phyloP scores from a whole-genome alignment of 2,797 vertebrate genomes.

The Amphiprion clarkii region DNA sequence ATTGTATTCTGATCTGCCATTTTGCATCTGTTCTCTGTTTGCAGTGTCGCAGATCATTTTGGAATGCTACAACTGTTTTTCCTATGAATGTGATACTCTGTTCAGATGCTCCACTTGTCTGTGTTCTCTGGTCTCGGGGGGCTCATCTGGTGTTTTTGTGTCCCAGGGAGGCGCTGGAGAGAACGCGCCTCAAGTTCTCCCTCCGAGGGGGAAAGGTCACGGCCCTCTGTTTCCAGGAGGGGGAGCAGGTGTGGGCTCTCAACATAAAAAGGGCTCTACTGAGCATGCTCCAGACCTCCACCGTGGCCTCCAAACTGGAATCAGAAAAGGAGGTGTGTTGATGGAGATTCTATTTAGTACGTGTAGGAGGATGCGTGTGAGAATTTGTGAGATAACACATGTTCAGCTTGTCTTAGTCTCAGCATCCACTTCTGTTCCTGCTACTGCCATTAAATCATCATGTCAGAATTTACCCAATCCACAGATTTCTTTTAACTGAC shows the following conservation, averaged over 20 bases:
- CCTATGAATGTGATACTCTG: constrained; percentile 66
- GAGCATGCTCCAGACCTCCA: constrained; percentile 90
- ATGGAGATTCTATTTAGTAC: constrained; percentile 10
- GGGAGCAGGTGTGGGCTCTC: constrained; percentile 89
- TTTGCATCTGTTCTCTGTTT: constrained; percentile 5
- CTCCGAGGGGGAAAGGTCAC: constrained; percentile 87
- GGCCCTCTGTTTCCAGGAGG: constrained; percentile 86
- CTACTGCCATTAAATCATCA: constrained; percentile 6
- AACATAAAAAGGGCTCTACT: constrained; percentile 91
- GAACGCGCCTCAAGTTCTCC: constrained; percentile 87
- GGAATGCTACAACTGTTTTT: constrained; percentile 64
- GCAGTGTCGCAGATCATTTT: constrained; percentile 15
- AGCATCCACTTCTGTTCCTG: neutral
- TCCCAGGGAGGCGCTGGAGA: constrained; percentile 88
- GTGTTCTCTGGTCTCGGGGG: constrained; percentile 58
- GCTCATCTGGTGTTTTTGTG: constrained; percentile 87
- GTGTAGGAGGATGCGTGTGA: neutral
- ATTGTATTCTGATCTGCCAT: neutral
- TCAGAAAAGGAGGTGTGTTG: constrained; percentile 85
- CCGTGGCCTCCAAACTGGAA: constrained; percentile 54
- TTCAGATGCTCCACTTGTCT: constrained; percentile 65
- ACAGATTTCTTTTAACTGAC: constrained; percentile 27
- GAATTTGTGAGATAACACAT: neutral
- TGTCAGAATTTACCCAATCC: neutral
- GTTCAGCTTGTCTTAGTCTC: neutral